Evolutionary conservation across 2,113 vertebrate genomes (phyloP), one percentile per base, ranked within the genome.

Genomic region (Egretta garzetta): DNA sequence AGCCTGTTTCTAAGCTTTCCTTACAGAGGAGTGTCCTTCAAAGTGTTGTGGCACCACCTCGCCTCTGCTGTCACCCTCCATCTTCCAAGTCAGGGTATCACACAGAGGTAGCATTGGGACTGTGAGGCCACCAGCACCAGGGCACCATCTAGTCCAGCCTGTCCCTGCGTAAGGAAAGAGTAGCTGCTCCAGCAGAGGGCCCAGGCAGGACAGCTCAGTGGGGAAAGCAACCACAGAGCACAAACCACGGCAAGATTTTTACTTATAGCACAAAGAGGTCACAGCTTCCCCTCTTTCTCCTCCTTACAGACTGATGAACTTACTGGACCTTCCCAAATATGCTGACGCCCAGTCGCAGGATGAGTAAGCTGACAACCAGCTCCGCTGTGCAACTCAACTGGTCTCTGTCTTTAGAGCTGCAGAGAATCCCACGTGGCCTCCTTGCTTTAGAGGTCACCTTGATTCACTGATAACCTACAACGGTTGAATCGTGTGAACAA

Each of bases 391-490:
- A 66, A 47, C 1, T 3, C 71, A 83, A 27, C 37, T 6, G 37
- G 18, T 47, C 39, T 90, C 47, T 1, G 6, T 11, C 52, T 52
- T 56, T 12, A 58, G 14, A 68, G 88, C 56, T 49, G 56, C 86
- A 59, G 33, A 37, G 68, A 21, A 10, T 53, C 68, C 68, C 79
- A 60, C 3, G 4, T 37, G 41, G 45, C 28, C 67, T 67, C 72
- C 53, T 58, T 77, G 68, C 49, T 81, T 79, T 32, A 37, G 72
- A 81, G 76, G 88, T 91, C 96, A 94, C 91, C 92, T 89, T 81
- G 73, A 68, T 64, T 56, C 9, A 1, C 68, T 60, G 92, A 81
- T 81, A 91, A 75, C 73, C 92, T 58, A 18, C 49, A 45, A 23
- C 0, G 1, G 83, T 19, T 60, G 88, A 87, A 87, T 5, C 3